phyloP scores from a whole-genome alignment of 1,140 invertebrate genomes.

The Tetramorium simillimum region DNA sequence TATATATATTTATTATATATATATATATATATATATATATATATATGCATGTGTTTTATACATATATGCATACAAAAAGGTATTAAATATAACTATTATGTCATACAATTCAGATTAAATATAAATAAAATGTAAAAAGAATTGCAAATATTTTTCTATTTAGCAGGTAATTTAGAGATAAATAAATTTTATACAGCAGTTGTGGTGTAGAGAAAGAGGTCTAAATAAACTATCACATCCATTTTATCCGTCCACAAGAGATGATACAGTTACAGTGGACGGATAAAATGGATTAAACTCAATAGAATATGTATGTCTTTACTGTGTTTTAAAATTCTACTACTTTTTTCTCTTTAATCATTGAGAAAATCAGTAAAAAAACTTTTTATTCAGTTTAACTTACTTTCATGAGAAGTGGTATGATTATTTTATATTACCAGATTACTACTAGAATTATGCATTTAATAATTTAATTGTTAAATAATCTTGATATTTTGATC shows the following conservation, averaged over 20 bases:
- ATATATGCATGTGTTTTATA: too few relatives aligned
- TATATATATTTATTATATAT: too few relatives aligned
- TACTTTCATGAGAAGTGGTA: background rate
- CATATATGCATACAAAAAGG: too few relatives aligned
- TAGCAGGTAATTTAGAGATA: background rate
- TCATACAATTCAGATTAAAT: background rate
- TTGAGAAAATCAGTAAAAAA: background rate
- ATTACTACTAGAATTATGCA: background rate
- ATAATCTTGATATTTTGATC: constrained; percentile 18
- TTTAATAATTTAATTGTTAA: constrained; percentile 35
- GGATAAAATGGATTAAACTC: too few relatives aligned
- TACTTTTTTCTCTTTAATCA: background rate
- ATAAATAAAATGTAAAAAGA: background rate
- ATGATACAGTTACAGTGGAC: too few relatives aligned
- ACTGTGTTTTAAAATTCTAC: too few relatives aligned
- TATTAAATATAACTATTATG: background rate
- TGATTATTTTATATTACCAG: background rate
- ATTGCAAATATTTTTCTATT: background rate
- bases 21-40: too few relatives aligned
- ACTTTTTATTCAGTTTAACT: background rate
- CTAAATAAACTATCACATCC: too few relatives aligned
- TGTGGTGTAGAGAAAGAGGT: background rate
- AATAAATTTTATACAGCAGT: background rate
- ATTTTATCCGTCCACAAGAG: too few relatives aligned
- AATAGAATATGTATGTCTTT: too few relatives aligned